Percentiles rank a stretch among this genome's conserved stretches.
These are phyloP conservation scores for Phylloscopus whistleri DNA, from an alignment of 2,113 vertebrate genomes.

Conservation along the genomic window DNA sequence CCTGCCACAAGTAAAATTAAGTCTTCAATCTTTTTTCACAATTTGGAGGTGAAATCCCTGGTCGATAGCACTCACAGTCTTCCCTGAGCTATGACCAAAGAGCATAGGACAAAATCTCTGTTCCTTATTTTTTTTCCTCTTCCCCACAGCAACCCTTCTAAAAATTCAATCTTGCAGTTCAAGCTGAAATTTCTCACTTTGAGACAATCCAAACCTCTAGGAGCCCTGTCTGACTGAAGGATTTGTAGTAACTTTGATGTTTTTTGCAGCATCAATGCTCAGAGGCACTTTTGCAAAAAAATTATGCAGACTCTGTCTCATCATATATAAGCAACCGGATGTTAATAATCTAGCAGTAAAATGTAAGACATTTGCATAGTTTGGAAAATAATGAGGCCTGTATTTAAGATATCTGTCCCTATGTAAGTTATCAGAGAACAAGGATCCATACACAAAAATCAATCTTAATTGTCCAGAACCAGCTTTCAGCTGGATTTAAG, in stretches of 20 bases:
- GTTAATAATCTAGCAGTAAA: background rate
- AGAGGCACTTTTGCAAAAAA: background rate
- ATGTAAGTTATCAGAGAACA: background rate
- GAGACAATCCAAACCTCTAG: conserved; percentile 8
- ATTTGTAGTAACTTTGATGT: background rate
- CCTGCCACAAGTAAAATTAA: conserved; percentile 5
- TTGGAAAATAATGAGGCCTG: conserved; percentile 16
- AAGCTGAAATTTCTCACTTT: conserved; percentile 35
- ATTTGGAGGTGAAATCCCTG: background rate
- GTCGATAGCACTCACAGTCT: background rate
- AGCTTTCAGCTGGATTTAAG: background rate
- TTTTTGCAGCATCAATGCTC: background rate
- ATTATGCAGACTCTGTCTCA: background rate
- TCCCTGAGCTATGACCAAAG: background rate
- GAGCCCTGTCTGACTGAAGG: background rate
- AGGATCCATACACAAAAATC: background rate
- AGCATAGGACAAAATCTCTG: background rate
- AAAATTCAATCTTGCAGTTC: conserved; percentile 15
- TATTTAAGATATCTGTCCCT: background rate
- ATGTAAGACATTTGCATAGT: background rate
- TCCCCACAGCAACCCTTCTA: background rate
- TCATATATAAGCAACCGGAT: background rate
- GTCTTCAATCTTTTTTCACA: conserved; percentile 4
- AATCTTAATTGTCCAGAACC: background rate
- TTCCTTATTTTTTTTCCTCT: background rate